Evolutionary conservation across 1,140 invertebrate species (phyloP).

Genomic region (Drosophila pachea): DNA sequence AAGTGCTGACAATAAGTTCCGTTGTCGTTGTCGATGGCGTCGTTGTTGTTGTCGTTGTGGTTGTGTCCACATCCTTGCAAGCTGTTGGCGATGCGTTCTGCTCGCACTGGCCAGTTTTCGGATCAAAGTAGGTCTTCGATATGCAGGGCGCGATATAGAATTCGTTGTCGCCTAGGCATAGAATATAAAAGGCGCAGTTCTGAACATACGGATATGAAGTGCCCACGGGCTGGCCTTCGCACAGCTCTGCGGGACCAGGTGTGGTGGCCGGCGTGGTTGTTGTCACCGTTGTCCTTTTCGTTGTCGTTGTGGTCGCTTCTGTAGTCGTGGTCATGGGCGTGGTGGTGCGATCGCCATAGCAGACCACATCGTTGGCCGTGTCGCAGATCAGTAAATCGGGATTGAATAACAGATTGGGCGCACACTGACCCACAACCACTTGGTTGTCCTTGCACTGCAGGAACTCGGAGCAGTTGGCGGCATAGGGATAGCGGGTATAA

Average conservation of each 20-base stretch:
- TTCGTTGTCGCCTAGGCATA: conserved; percentile 43
- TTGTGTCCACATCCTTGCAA: conserved; percentile 43
- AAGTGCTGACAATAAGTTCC: conserved; percentile 13
- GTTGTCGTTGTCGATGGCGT: conserved; percentile 32
- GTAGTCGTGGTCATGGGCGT: conserved; percentile 33
- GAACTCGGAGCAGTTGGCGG: conserved; percentile 57
- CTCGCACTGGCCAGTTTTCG: conserved; percentile 43
- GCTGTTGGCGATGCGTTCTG: conserved; percentile 57
- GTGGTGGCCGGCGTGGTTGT: conserved; percentile 26
- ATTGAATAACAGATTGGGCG: conserved; percentile 51
- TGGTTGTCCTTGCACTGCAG: conserved; percentile 44
- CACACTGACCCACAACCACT: conserved; percentile 43
- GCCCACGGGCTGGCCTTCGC: conserved; percentile 18
- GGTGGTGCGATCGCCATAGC: conserved; percentile 58
- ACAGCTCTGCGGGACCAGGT: conserved; percentile 48
- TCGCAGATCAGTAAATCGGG: conserved; percentile 53
- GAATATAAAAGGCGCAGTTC: conserved; percentile 55
- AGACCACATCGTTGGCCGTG: conserved; percentile 44
- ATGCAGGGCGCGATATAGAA: conserved; percentile 49
- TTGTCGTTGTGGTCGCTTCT: conserved; percentile 10
- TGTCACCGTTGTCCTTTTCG: conserved; percentile 29
- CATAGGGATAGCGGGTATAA: conserved; percentile 44
- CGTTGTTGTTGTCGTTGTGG: conserved; percentile 17
- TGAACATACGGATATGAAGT: conserved; percentile 44
- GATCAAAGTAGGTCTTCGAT: conserved; percentile 52